Evolutionary conservation across 2,888 invertebrate species (phyloP), one percentile per base, ranked within the genome.

Genomic region (Carterocephalus palaemon): DNA sequence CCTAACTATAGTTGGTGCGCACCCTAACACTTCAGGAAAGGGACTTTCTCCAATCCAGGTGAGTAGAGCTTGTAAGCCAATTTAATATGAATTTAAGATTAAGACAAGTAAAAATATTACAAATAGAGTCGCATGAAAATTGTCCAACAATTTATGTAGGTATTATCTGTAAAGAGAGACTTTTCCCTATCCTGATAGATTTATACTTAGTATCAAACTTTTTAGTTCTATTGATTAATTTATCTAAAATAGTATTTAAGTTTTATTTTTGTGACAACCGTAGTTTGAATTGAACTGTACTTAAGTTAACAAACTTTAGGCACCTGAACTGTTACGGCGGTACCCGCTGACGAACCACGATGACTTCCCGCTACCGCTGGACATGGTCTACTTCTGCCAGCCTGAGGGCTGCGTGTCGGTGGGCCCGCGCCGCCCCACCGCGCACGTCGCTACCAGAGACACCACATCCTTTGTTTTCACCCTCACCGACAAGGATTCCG

Each of bases 341-440:
- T 99, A 98, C 77, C 98, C 98, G 1, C 90, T 96, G 13, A 95
- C 96, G 60, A 97, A 98, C 82, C 98, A 98, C 85, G 92, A 94
- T 72, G 99, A 99, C 83, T 99, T 99, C 76, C 95, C 96, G 0
- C 88, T 99, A 63, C 98, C 99, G 0, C 89, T 97, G 68, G 99
- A 99, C 79, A 98, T 99, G 92, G 98, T 99, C 15, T 99, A 97
- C 83, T 99, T 99, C 87, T 99, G 99, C 71, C 99, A 99, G 79
- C 99, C 99, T 1, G 99, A 99, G 83, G 99, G 99, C 42, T 99
- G 99, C 76, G 93, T 93, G 52, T 95, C 93, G 51, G 94, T 96
- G 50, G 96, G 97, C 7, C 96, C 96, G 4, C 92, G 95, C 60
- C 91, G 95, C 51, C 76, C 82, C 23, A 74, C 82, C n/a, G 56